Conservation (phyloP, 2,888 invertebrate species). For the Abscondita cerata region DNA sequence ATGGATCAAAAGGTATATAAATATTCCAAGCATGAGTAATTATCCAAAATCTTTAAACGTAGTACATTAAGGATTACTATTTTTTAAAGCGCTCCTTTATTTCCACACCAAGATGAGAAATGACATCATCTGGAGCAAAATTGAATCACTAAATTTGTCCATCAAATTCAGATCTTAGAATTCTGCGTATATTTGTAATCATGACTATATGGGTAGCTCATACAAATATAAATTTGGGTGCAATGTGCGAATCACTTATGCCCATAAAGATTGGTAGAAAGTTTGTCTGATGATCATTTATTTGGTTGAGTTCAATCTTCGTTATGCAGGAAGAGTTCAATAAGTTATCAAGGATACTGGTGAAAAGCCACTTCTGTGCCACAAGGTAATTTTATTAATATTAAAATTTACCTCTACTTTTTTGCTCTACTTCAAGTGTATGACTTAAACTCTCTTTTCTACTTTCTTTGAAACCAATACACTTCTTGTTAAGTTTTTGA, state of each 20-base stretch:
- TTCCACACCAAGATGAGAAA: slow-evolving; percentile 74
- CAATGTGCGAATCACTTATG: slow-evolving; percentile 75
- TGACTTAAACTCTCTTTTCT: too few relatives aligned
- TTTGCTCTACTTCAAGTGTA: too few relatives aligned
- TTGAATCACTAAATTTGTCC: slow-evolving; percentile 87
- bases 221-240: slow-evolving; percentile 68
- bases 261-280: slow-evolving; percentile 71
- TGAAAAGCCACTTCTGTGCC: slow-evolving; percentile 83
- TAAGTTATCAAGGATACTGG: slow-evolving; percentile 96
- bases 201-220: slow-evolving; percentile 91
- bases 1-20: slow-evolving; percentile 69
- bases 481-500: too few relatives aligned
- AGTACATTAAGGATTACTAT: slow-evolving; percentile 30
- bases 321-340: slow-evolving; percentile 99
- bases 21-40: neutral
- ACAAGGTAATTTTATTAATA: slow-evolving; percentile 22
- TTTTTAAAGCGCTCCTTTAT: slow-evolving; percentile 64
- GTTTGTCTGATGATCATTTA: slow-evolving; percentile 80
- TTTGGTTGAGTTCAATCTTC: slow-evolving; percentile 96
- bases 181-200: slow-evolving; percentile 89
- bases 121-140: slow-evolving; percentile 71
- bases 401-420: too few relatives aligned
- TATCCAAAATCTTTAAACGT: slow-evolving; percentile 15
- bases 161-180: slow-evolving; percentile 75
- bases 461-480: too few relatives aligned